Conservation (phyloP, 2,888 invertebrate species). For the Polydrusus pterygomalis region DNA sequence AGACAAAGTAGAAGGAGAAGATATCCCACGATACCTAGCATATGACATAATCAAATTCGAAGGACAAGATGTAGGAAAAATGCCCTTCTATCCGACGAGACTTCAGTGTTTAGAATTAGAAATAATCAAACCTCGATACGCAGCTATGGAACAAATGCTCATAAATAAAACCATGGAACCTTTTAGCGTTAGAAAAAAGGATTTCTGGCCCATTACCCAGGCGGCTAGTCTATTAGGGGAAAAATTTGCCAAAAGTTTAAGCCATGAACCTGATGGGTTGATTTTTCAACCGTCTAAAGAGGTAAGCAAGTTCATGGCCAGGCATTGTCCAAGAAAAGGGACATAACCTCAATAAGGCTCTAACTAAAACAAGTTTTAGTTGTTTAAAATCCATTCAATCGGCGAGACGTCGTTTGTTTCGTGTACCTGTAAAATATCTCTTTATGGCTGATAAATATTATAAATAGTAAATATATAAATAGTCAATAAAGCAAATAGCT, state of each 20-base stretch:
- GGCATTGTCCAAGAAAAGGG: no score
- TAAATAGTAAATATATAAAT: no score
- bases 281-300: slow-evolving; percentile 96
- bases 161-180: slow-evolving; percentile 88
- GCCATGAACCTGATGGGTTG: slow-evolving; percentile 97
- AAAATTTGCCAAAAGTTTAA: slow-evolving; percentile 88
- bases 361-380: no score
- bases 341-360: no score
- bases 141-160: slow-evolving; percentile 84
- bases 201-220: slow-evolving; percentile 90
- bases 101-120: slow-evolving; percentile 84
- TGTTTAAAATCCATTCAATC: no score
- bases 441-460: no score
- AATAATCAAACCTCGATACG: slow-evolving; percentile 81
- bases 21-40: slow-evolving; percentile 91
- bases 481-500: no score
- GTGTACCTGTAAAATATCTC: no score
- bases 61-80: slow-evolving; percentile 83
- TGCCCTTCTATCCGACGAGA: slow-evolving; percentile 85
- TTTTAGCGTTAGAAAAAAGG: slow-evolving; percentile 92
- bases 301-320: slow-evolving; percentile 44
- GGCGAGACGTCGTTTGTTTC: no score
- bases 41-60: slow-evolving; percentile 95
- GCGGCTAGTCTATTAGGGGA: slow-evolving; percentile 83
- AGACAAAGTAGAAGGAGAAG: slow-evolving; percentile 84